Conservation (phyloP, 92 coral and sea anemone genomes). For the Montipora capitata region DNA sequence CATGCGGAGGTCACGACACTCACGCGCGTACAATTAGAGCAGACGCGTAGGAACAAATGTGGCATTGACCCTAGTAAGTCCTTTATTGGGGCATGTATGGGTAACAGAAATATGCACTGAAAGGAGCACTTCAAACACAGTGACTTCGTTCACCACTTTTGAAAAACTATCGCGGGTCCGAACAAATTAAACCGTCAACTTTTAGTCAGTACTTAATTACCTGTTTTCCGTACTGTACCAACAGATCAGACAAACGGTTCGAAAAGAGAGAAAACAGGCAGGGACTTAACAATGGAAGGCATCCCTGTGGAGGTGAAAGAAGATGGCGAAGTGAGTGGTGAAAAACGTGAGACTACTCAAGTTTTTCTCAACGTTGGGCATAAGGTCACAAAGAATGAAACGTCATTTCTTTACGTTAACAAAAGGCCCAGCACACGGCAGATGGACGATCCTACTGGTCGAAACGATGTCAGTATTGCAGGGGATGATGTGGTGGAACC, state of each 20-base stretch:
- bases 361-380: neutral
- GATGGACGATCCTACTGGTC: neutral
- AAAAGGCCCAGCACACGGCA: neutral
- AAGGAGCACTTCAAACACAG: no score
- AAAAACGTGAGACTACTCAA: neutral
- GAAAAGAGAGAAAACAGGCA: neutral
- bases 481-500: neutral
- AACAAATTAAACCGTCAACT: no score
- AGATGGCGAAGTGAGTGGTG: constrained; percentile 1
- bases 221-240: neutral
- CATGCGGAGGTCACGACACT: no score
- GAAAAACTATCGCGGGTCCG: no score
- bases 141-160: no score
- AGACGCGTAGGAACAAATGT: no score
- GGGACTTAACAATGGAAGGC: neutral
- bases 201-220: neutral
- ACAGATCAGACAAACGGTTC: neutral
- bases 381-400: neutral
- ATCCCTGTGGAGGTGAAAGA: neutral
- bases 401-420: neutral
- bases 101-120: no score
- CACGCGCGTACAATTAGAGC: no score
- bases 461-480: neutral
- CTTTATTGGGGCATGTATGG: no score
- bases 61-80: no score